Evolutionary conservation across 2,888 invertebrate species (phyloP), one percentile per base, ranked within the genome.

Genomic region (Cataglyphis cursor): DNA sequence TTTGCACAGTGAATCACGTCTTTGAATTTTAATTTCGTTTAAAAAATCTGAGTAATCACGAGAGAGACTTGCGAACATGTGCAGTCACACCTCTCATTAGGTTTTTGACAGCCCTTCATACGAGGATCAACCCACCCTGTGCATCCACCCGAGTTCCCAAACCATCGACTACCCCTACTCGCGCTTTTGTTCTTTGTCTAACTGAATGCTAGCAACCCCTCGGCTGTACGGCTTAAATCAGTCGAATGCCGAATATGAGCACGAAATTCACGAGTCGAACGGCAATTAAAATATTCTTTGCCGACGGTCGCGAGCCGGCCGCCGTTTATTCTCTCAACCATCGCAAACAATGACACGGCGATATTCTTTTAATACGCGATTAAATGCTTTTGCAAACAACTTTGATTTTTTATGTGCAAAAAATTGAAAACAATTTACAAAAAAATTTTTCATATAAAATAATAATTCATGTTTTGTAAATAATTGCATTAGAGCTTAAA

Each of bases 21-120:
- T 89, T 89, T 88, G 89, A 89, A 89, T 89, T 90, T 91, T 93
- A 92, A 93, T 92, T 93, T 93, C 91, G 91, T 85, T 88, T 64
- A 80, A 90, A 89, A 89, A 89, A 89, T 91, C 89, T 88, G 90
- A 92, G 93, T 93, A 93, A 93, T 93, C 92, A 90, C 85, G 87
- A 81, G 88, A 88, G 91, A 92, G 91, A 87, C 91, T 84, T 90
- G 91, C 87, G 93, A 94, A 94, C 94, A 95, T 94, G 95, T 95
- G 94, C 93, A 94, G 94, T 95, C 94, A 94, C 94, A 95, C 95
- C 95, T 95, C 95, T 95, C 95, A 94, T 94, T 95, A 95, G 92
- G 93, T 95, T 95, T 95, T 94, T 95, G 94, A 95, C 95, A 95
- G 94, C 94, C 93, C 94, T 94, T 95, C 94, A 93, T 93, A 92